These are phyloP conservation scores for Rhagonycha fulva DNA, from an alignment of 2,888 invertebrate species.

Conservation along the genomic window DNA sequence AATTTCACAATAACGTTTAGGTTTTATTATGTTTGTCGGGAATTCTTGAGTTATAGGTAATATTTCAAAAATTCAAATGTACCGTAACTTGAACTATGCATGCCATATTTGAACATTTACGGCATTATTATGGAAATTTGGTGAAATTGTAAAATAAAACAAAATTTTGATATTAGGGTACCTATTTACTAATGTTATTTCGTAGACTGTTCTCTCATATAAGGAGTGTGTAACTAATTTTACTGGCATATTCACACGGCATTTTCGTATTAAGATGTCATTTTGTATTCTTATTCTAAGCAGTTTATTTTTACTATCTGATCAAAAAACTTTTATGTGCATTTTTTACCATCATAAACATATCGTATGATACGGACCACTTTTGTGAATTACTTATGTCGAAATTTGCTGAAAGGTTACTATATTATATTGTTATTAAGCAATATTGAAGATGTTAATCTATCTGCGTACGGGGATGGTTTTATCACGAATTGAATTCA, in stretches of 20 bases:
- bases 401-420: neutral
- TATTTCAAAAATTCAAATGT: neutral
- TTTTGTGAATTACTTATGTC: neutral
- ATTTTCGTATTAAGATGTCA: neutral
- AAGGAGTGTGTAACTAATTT: neutral
- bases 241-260: neutral
- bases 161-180: neutral
- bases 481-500: conserved; percentile 22
- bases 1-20: neutral
- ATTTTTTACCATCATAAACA: neutral
- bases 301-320: neutral
- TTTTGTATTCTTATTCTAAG: neutral
- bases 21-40: neutral
- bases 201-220: neutral
- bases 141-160: neutral
- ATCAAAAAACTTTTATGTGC: neutral
- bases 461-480: conserved; percentile 15
- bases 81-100: neutral
- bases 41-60: neutral
- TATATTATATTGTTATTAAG: neutral
- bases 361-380: neutral
- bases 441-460: conserved; percentile 6
- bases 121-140: neutral
- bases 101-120: neutral
- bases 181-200: neutral